Evolutionary conservation across 2,797 vertebrate genomes (phyloP).

Genomic region (Euthynnus affinis): DNA sequence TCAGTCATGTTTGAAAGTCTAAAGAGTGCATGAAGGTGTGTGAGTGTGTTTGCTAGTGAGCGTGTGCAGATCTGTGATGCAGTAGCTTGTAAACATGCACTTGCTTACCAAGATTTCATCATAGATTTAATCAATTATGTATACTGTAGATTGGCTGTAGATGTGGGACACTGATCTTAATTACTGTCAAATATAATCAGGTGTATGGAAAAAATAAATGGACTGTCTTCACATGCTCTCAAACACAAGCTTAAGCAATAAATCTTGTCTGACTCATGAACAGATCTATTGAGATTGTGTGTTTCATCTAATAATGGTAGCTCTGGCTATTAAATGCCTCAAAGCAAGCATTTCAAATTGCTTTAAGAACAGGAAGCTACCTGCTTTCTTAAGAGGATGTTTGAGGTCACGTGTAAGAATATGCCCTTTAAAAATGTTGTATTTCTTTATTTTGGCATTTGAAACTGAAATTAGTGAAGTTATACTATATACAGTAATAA

Average conservation of each 20-base stretch:
- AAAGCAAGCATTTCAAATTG: neutral
- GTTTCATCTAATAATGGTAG: neutral
- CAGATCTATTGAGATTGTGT: conserved; percentile 4
- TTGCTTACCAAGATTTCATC: conserved; percentile 3
- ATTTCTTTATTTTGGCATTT: no score
- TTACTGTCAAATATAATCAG: conserved; percentile 3
- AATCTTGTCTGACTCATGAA: conserved; percentile 20
- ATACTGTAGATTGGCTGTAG: conserved; percentile 6
- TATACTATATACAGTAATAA: neutral
- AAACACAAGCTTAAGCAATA: conserved; percentile 23
- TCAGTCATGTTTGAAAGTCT: conserved; percentile 20
- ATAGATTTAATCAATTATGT: conserved; percentile 1
- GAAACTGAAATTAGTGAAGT: no score
- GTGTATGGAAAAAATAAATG: neutral
- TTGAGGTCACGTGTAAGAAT: neutral
- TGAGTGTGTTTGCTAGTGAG: neutral
- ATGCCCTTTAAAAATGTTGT: no score
- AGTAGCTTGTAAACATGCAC: conserved; percentile 29
- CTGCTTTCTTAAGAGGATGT: neutral
- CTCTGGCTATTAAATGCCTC: neutral
- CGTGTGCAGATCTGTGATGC: conserved; percentile 6
- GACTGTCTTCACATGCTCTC: neutral
- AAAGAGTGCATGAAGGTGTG: conserved; percentile 3
- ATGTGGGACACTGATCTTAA: neutral
- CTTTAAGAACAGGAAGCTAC: neutral